A percentile compares a stretch with the other conserved stretches of the same genome.
phyloP scores from a whole-genome alignment of 2,797 vertebrate genomes.

The Enteromius mattozi region DNA sequence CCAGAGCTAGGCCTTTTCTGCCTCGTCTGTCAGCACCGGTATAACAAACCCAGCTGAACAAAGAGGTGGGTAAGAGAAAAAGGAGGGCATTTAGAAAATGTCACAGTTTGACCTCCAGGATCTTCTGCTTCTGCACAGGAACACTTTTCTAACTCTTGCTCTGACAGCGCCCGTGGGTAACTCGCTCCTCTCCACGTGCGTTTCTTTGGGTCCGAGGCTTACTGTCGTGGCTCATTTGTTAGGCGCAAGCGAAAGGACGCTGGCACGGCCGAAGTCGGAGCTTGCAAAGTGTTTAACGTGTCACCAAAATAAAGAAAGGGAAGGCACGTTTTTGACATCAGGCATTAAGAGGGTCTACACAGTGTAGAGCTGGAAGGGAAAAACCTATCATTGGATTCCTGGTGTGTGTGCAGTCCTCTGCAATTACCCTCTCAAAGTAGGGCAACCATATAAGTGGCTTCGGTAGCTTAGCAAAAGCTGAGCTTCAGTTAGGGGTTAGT shows the following conservation, averaged over 20 bases:
- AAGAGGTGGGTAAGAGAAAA: slow-evolving; percentile 36
- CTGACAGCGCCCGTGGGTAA: slow-evolving; percentile 22
- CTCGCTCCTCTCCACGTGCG: slow-evolving; percentile 3
- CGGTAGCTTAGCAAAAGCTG: slow-evolving; percentile 85
- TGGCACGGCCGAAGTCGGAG: slow-evolving; percentile 66
- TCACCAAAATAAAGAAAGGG: slow-evolving; percentile 75
- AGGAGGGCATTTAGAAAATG: slow-evolving; percentile 78
- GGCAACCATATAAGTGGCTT: slow-evolving; percentile 82
- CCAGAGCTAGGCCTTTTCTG: neutral
- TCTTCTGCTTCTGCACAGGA: slow-evolving; percentile 34
- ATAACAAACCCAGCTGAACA: slow-evolving; percentile 63
- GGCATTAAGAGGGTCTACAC: slow-evolving; percentile 80
- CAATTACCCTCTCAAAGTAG: slow-evolving; percentile 80
- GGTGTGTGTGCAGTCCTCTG: slow-evolving; percentile 81
- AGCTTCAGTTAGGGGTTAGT: slow-evolving; percentile 86
- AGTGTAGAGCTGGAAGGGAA: slow-evolving; percentile 76
- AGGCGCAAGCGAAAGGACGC: slow-evolving; percentile 20
- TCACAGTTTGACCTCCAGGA: slow-evolving; percentile 69
- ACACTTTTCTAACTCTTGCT: slow-evolving; percentile 25
- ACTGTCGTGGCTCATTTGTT: slow-evolving; percentile 27
- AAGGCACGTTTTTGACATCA: slow-evolving; percentile 79
- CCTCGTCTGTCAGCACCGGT: slow-evolving; percentile 50
- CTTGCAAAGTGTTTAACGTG: slow-evolving; percentile 79
- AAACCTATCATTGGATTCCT: slow-evolving; percentile 83
- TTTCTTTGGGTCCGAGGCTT: slow-evolving; percentile 21